These are phyloP conservation scores for Chelmon rostratus DNA, from an alignment of 2,797 vertebrate genomes.

Conservation along the genomic window DNA sequence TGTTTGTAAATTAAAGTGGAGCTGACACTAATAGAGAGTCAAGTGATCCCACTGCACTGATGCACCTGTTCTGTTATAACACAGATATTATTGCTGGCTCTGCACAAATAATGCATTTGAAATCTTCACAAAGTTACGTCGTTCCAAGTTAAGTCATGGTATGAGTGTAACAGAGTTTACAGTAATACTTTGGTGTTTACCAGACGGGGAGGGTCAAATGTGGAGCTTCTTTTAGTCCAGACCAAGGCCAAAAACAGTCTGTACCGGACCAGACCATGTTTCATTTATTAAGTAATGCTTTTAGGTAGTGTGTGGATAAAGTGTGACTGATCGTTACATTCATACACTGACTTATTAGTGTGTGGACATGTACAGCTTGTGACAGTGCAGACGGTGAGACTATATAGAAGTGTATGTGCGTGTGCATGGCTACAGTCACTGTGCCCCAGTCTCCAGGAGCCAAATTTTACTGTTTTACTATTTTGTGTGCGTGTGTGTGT, in stretches of 20 bases:
- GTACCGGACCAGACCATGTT: not conserved
- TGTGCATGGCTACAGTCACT: no score
- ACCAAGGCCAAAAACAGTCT: not conserved
- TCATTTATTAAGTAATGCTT: not conserved
- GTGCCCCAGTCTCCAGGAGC: no score
- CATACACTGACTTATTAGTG: not conserved
- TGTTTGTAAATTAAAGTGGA: constrained; percentile 13
- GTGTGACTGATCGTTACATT: not conserved
- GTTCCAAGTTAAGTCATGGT: no score
- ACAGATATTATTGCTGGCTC: not conserved
- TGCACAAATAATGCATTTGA: not conserved
- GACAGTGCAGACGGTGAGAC: no score
- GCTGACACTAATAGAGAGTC: not conserved
- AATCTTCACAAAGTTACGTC: not conserved
- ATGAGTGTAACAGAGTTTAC: no score
- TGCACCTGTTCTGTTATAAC: not conserved
- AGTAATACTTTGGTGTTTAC: no score
- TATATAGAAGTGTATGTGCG: no score
- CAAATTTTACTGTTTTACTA: no score
- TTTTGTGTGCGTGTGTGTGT: no score
- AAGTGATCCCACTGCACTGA: not conserved
- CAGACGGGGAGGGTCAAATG: no score
- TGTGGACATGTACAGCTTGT: not conserved
- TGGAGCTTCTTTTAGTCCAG: no score
- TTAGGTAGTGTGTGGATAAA: not conserved